Base-by-base conservation (phyloP, 2,113 vertebrate genomes). In the Aspidoscelis tigris region DNA sequence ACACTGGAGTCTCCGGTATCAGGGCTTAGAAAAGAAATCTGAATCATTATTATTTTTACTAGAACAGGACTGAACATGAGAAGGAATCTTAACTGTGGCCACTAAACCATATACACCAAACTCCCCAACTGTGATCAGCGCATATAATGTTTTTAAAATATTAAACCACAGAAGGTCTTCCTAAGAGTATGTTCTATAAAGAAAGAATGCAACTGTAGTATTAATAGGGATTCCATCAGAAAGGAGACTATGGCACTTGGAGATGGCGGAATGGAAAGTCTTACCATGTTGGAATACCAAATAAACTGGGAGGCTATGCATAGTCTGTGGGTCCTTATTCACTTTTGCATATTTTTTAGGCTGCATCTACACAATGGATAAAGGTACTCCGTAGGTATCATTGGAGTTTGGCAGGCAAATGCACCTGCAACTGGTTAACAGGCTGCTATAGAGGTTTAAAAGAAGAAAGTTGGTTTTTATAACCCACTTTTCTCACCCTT, bases 41-140 rank as follows among this genome's bases (percentile, higher is more conserved):
- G 47, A 18, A 78, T 33, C 47, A 33, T 69, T 69, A 7, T 83
- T 91, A 61, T 84, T 61, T 61, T 61, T 83, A 80, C 80, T 41
- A 84, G 64, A 80, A 76, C 58, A 87, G 9, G 33, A 89, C 22
- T 81, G 39, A 81, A 5, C 72, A 86, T 78, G 44, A 91, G 80
- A 69, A 26, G 9, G 12, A 87, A 71, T 14, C 5, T 47, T 41
- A 81, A 70, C 18, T 55, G 22, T 20, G 44, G 61, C 39, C 75
- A 68, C 70, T 87, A 82, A 88, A 24, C 3, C 0, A 82, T 78
- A 82, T 84, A 66, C 55, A 82, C 64, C 58, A 79, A 82, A 81
- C 6, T 3, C 76, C 47, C 77, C 47, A 1, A 4, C 1, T 74
- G 61, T n/a, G 81, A 73, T 26, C 7, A 39, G 20, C 39, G 50